Conservation (phyloP, 2,113 vertebrate genomes). For the Podarcis raffonei region DNA sequence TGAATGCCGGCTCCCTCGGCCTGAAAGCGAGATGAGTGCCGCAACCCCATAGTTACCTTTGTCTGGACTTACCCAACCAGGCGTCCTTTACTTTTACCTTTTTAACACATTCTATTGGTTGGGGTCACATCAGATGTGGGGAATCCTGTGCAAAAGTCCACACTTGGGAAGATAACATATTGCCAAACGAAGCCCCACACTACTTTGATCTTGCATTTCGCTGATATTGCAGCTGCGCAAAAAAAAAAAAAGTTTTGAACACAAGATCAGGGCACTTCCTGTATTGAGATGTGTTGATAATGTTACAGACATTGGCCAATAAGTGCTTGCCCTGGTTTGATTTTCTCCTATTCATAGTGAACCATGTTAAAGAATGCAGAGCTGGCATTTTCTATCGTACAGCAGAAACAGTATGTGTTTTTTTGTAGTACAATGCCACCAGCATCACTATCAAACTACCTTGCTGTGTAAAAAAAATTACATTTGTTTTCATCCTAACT, state of each 20-base stretch:
- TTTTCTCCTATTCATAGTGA: neutral
- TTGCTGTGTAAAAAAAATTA: neutral
- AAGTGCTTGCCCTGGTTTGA: neutral
- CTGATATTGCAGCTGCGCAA: too few species aligned
- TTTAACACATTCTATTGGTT: neutral
- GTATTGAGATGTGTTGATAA: neutral
- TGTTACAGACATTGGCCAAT: neutral
- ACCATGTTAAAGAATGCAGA: neutral
- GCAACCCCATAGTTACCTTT: too few species aligned
- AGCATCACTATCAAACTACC: neutral
- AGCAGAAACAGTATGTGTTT: neutral
- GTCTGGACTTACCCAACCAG: too few species aligned
- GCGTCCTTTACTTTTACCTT: too few species aligned
- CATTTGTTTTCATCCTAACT: neutral
- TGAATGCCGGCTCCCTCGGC: too few species aligned
- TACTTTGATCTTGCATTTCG: too few species aligned
- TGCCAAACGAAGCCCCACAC: too few species aligned
- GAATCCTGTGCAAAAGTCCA: too few species aligned
- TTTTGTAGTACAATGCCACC: neutral
- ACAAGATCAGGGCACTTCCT: neutral
- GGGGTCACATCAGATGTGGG: neutral
- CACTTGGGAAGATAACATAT: too few species aligned
- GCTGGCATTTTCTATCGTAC: neutral
- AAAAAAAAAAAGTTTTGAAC: too few species aligned
- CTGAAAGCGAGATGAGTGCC: too few species aligned